phyloP scores from a whole-genome alignment of 2,888 invertebrate genomes.

The Neria commutata region DNA sequence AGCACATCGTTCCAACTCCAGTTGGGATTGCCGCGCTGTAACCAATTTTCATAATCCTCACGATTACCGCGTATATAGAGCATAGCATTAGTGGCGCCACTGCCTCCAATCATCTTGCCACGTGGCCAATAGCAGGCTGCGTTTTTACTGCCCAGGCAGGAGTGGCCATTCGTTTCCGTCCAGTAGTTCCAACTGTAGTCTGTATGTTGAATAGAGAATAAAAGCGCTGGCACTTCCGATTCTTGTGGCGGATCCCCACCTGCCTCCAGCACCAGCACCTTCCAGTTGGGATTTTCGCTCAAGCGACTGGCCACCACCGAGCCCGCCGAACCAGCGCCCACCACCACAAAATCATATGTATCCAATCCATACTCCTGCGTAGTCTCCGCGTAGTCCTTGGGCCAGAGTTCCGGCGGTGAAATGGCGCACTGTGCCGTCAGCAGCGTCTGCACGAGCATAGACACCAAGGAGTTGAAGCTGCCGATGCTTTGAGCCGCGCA shows the following conservation, averaged over 20 bases:
- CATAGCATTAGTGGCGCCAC: constrained; percentile 81
- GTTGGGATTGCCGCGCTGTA: constrained; percentile 70
- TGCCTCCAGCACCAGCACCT: constrained; percentile 74
- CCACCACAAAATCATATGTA: constrained; percentile 74
- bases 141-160: constrained; percentile 75
- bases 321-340: constrained; percentile 83
- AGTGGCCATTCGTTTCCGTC: constrained; percentile 73
- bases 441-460: constrained; percentile 66
- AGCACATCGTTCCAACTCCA: constrained; percentile 76
- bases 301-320: constrained; percentile 76
- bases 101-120: constrained; percentile 84
- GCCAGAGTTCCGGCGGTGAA: constrained; percentile 65
- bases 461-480: constrained; percentile 62
- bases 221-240: constrained; percentile 76
- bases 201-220: constrained; percentile 72
- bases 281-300: constrained; percentile 72
- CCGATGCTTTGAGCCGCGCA: constrained; percentile 42
- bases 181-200: constrained; percentile 82
- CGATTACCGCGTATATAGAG: constrained; percentile 74
- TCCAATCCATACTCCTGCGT: constrained; percentile 49
- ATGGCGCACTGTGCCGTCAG: constrained; percentile 68
- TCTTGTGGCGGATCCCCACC: constrained; percentile 72
- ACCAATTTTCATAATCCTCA: constrained; percentile 79
- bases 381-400: constrained; percentile 61
- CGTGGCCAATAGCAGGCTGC: constrained; percentile 78